Evolutionary conservation across 2,888 invertebrate genomes (phyloP).

Genomic region (Tholera decimalis): DNA sequence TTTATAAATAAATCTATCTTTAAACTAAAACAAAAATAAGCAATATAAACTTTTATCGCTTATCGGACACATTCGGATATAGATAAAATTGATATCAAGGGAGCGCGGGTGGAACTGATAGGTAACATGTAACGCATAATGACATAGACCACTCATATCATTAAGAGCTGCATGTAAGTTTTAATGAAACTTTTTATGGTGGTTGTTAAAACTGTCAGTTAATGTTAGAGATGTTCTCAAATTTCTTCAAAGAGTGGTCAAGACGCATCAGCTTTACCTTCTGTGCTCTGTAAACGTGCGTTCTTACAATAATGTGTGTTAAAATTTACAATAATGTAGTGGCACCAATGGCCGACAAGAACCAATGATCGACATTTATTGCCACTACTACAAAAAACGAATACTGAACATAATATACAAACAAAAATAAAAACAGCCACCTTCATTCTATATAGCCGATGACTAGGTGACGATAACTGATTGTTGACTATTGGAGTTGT

Average conservation of each 20-base stretch:
- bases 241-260: background rate
- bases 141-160: slow-evolving; percentile 1
- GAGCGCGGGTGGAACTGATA: slow-evolving; percentile 23
- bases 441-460: too few relatives aligned
- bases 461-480: too few relatives aligned
- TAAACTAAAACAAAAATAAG: slow-evolving; percentile 6
- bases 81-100: slow-evolving; percentile 41
- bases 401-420: too few relatives aligned
- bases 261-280: background rate
- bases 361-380: too few relatives aligned
- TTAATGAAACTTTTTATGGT: background rate
- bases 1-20: slow-evolving; percentile 5
- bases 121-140: too few relatives aligned
- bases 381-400: too few relatives aligned
- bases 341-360: too few relatives aligned
- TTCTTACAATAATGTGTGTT: slow-evolving; percentile 1
- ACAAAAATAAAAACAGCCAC: too few relatives aligned
- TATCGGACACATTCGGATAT: slow-evolving; percentile 33
- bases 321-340: slow-evolving; percentile 30
- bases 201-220: too few relatives aligned
- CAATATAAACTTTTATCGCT: slow-evolving; percentile 29
- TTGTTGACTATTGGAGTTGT: too few relatives aligned
- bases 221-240: too few relatives aligned
- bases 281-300: slow-evolving; percentile 4
- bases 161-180: slow-evolving; percentile 9